Evolutionary conservation across 2,113 vertebrate species (phyloP).

Genomic region (Scomber japonicus): DNA sequence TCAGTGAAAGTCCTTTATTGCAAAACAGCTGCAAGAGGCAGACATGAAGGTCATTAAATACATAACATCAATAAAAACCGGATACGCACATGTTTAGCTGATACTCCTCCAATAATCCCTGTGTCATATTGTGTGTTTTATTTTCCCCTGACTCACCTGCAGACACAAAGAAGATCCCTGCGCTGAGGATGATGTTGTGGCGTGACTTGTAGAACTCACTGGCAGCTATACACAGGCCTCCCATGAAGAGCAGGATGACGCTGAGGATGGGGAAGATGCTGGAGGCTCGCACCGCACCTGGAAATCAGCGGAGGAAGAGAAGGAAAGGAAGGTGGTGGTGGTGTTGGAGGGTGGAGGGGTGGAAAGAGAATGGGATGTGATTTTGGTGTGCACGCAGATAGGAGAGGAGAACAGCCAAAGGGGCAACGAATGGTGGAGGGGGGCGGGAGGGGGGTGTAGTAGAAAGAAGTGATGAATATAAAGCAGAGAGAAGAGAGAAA

Average conservation of each 20-base stretch:
- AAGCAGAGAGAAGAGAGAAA: conserved; percentile 37
- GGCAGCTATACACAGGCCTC: conserved; percentile 98
- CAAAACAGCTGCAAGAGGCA: not conserved
- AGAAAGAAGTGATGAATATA: conserved; percentile 8
- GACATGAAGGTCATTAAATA: not conserved
- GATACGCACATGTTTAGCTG: too few relatives aligned
- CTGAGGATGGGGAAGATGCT: conserved; percentile 99
- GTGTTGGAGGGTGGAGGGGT: too few relatives aligned
- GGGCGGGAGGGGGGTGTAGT: not conserved
- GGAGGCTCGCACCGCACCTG: conserved; percentile 98
- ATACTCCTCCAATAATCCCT: too few relatives aligned
- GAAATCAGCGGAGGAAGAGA: conserved; percentile 17
- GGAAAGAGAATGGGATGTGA: not conserved
- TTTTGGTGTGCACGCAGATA: conserved; percentile 16
- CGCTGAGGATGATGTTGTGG: conserved; percentile 99
- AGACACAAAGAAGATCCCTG: conserved; percentile 98
- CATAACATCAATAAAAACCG: too few relatives aligned
- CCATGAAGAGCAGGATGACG: conserved; percentile 99
- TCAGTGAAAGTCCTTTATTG: conserved; percentile 8
- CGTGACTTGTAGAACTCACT: conserved; percentile 99
- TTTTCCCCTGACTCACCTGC: conserved; percentile 88
- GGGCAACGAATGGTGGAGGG: conserved; percentile 11
- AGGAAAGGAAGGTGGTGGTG: not conserved
- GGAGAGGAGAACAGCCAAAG: conserved; percentile 15
- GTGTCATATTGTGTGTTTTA: not conserved